These are phyloP conservation scores for Brachystomella parvula DNA, from an alignment of 1,140 invertebrate genomes.

Conservation along the genomic window DNA sequence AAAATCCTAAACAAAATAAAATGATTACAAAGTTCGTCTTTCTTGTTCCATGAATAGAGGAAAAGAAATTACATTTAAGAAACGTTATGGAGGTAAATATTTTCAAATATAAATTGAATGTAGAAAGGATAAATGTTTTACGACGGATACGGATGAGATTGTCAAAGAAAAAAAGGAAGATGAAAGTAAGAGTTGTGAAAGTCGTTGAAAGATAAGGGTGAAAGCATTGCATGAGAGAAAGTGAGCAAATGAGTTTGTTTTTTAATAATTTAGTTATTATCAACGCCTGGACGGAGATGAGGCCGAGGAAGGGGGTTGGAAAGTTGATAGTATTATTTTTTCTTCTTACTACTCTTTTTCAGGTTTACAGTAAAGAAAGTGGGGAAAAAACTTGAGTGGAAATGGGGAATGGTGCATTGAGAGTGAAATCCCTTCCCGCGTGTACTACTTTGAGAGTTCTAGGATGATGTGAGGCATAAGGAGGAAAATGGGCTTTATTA, in stretches of 20 bases:
- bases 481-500: slow-evolving; percentile 11
- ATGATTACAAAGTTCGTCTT: too few species aligned
- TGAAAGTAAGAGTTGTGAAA: too few species aligned
- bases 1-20: too few species aligned
- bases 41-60: too few species aligned
- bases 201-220: not conserved
- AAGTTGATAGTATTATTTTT: not conserved
- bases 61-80: too few species aligned
- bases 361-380: not conserved
- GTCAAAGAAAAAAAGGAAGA: too few species aligned
- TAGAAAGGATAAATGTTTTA: too few species aligned
- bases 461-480: slow-evolving; percentile 11
- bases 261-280: slow-evolving; percentile 14
- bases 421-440: too few species aligned
- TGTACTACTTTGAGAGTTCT: too few species aligned
- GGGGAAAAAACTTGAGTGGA: not conserved
- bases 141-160: too few species aligned
- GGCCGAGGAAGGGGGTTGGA: not conserved
- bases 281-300: not conserved
- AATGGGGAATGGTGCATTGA: slow-evolving; percentile 4
- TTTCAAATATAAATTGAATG: too few species aligned
- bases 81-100: too few species aligned
- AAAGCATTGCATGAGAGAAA: not conserved
- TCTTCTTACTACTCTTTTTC: not conserved
- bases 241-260: not conserved